Evolutionary conservation across 2,113 vertebrate species (phyloP), one percentile per base, ranked within the genome.

Genomic region (Struthio camelus): DNA sequence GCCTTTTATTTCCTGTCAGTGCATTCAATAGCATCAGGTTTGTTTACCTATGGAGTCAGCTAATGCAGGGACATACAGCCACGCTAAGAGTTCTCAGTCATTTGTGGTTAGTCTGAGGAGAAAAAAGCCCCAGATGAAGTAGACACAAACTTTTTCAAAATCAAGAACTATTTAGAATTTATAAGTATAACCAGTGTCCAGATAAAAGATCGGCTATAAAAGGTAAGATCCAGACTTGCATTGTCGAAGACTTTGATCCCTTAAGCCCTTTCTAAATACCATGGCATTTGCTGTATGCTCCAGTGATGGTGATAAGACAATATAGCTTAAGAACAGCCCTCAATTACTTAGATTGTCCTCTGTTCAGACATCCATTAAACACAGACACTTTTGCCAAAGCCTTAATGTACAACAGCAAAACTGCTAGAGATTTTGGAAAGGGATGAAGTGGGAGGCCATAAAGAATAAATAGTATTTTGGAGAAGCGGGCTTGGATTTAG

Each of bases 351-450:
- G 71, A 90, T 67, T 80, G 82, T 87, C 81, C 50, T 93, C 94
- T 75, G 14, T 80, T 92, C 67, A 80, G 59, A 87, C 70, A 51
- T 67, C 91, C 81, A 80, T 80, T 90, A 96, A 83, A 44, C 64
- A 78, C 28, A 88, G 82, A 67, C 2, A 2, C 23, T 89, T 85
- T 85, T 96, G 91, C 93, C 95, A 96, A 89, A 93, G 51, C 56
- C 46, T 69, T 59, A 6, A n/a, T 81, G 80, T 78, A 83, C 65
- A 89, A 87, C 46, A 77, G 46, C 46, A 93, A 83, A 96, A 80
- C 67, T 67, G 85, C 27, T 87, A 71, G 32, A 85, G 80, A 93
- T 75, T 91, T 91, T 97, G 93, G 91, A 96, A 93, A 64, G 42
- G 10, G 48, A 93, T 80, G 4, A 91, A 95, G 71, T 51, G 16